A percentile compares a stretch with the other conserved stretches of the same genome.
Evolutionary conservation across 2,888 invertebrate genomes (phyloP).

Genomic region (Aelia acuminata): DNA sequence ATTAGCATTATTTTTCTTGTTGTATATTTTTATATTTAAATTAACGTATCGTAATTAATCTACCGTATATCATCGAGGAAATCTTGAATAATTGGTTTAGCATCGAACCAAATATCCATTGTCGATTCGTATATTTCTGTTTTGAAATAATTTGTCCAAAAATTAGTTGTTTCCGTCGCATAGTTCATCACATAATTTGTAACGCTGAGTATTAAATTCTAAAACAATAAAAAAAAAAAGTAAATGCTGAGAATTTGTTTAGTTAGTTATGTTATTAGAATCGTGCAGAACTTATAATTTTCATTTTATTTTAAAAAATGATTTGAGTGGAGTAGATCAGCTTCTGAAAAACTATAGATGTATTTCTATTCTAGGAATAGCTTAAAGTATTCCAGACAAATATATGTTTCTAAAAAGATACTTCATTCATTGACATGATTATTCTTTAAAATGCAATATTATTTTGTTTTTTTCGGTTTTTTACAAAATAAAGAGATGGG

Average conservation of each 20-base stretch:
- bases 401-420: too few species aligned
- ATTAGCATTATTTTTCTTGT: neutral
- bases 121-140: slow-evolving; percentile 80
- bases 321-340: too few species aligned
- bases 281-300: too few species aligned
- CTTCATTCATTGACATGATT: too few species aligned
- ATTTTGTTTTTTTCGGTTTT: too few species aligned
- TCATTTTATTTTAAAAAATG: too few species aligned
- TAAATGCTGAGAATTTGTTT: neutral
- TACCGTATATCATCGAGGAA: slow-evolving; percentile 81
- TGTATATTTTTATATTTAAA: too few species aligned
- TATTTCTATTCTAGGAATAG: too few species aligned
- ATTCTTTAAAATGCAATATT: too few species aligned
- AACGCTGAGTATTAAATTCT: slow-evolving; percentile 60
- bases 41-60: slow-evolving; percentile 70
- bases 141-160: slow-evolving; percentile 78
- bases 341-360: too few species aligned
- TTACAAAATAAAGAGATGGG: too few species aligned
- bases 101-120: slow-evolving; percentile 81
- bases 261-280: neutral
- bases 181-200: slow-evolving; percentile 65
- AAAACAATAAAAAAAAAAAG: neutral
- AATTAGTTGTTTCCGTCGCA: slow-evolving; percentile 70
- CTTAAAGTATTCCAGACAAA: too few species aligned
- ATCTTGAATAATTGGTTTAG: slow-evolving; percentile 78